Conservation (phyloP, 2,888 invertebrate species). For the Agrochola macilenta region DNA sequence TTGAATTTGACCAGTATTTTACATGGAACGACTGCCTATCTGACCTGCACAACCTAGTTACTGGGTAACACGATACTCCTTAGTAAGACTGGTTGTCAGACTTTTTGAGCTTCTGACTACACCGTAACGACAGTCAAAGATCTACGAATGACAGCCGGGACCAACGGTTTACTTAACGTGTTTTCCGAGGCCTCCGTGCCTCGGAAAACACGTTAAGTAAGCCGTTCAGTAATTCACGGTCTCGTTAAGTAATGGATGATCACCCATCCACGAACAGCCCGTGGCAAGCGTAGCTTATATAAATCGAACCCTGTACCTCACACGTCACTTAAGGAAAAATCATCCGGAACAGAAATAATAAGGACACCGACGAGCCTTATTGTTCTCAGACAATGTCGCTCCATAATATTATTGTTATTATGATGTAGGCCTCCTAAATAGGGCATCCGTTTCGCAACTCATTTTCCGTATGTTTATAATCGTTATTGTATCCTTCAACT, state of each 20-base stretch:
- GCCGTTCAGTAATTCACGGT: too few relatives aligned
- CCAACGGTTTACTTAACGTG: not conserved
- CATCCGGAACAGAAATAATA: slow-evolving; percentile 21
- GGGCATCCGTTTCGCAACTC: slow-evolving; percentile 1
- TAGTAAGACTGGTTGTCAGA: not conserved
- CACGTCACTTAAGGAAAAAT: slow-evolving; percentile 23
- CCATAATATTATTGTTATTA: slow-evolving; percentile 28
- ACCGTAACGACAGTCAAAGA: not conserved
- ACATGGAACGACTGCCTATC: not conserved
- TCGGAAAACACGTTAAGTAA: too few relatives aligned
- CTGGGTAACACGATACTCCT: not conserved
- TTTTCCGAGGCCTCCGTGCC: not conserved
- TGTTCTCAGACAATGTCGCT: slow-evolving; percentile 29
- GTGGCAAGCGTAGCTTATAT: not conserved
- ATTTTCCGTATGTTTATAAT: slow-evolving; percentile 41
- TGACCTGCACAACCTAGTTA: not conserved
- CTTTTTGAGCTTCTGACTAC: not conserved
- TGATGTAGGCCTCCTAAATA: not conserved
- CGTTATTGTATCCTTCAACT: slow-evolving; percentile 12
- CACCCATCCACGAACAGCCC: too few relatives aligned
- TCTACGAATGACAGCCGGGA: not conserved
- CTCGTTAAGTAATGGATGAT: not conserved
- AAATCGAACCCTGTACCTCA: not conserved
- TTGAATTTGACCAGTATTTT: too few relatives aligned
- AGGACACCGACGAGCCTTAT: slow-evolving; percentile 41